A percentile compares a stretch with the other conserved stretches of the same genome.
Conservation (phyloP, 1,140 invertebrate genomes). For the Rhyzopertha dominica region DNA sequence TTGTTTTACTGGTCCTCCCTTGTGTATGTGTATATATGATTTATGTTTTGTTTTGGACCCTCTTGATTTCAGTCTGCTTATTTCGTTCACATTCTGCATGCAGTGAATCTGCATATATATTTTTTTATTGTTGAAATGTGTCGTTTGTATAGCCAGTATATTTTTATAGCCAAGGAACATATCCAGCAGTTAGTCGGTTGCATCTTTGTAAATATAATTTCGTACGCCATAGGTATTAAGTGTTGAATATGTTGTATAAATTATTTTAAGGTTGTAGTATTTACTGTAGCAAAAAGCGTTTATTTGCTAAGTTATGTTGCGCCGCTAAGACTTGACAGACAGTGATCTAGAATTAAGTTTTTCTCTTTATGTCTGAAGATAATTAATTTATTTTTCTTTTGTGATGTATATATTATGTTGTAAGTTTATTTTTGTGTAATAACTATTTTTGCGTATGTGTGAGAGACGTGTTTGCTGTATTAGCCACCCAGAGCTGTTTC, state of each 20-base stretch:
- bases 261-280: conserved; percentile 28
- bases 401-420: conserved; percentile 41
- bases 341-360: conserved; percentile 44
- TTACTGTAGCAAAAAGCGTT: conserved; percentile 23
- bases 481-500: no score
- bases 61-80: conserved; percentile 18
- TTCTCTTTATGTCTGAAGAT: conserved; percentile 33
- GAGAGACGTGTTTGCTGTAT: conserved; percentile 23
- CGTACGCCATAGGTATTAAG: conserved; percentile 25
- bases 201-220: conserved; percentile 43
- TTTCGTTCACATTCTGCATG: conserved; percentile 23
- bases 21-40: conserved; percentile 23
- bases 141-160: conserved; percentile 20
- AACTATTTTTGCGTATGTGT: conserved; percentile 26
- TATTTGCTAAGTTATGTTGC: conserved; percentile 23
- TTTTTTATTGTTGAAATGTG: conserved; percentile 15
- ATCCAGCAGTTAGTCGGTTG: conserved; percentile 25
- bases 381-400: conserved; percentile 39
- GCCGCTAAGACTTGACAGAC: conserved; percentile 38
- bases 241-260: conserved; percentile 32
- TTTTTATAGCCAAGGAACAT: conserved; percentile 21
- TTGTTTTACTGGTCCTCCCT: conserved; percentile 35
- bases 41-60: conserved; percentile 24
- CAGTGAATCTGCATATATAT: conserved; percentile 21
- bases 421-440: conserved; percentile 19